Percentiles rank a stretch among this genome's conserved stretches.
Evolutionary conservation across 2,797 vertebrate species (phyloP).

Genomic region (Margarornis squamiger): DNA sequence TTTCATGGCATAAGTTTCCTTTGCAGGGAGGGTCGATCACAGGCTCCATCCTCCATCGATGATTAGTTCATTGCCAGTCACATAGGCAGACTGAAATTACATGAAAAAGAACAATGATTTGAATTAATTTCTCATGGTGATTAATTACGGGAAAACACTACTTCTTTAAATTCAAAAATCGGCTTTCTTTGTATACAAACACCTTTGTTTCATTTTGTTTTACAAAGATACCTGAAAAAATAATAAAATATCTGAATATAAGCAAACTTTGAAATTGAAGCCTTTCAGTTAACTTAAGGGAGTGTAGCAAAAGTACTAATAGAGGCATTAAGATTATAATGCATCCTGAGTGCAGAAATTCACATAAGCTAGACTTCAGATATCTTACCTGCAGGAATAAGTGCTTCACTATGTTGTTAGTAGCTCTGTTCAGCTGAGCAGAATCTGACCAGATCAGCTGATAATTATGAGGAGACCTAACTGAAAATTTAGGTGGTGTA

Average conservation of each 20-base stretch:
- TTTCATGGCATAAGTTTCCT: not conserved
- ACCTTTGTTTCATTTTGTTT: not conserved
- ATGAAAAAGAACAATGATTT: not conserved
- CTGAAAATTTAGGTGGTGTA: not conserved
- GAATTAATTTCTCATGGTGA: not conserved
- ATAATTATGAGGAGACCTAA: not conserved
- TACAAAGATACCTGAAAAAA: not conserved
- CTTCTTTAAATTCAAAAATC: not conserved
- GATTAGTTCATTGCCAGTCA: constrained; percentile 90
- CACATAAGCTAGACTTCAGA: not conserved
- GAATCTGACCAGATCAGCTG: not conserved
- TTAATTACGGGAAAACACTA: not conserved
- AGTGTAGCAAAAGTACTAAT: not conserved
- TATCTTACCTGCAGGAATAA: not conserved
- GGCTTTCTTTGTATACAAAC: not conserved
- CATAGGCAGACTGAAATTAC: constrained; percentile 85
- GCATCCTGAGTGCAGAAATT: not conserved
- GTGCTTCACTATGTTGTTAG: not conserved
- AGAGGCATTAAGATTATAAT: not conserved
- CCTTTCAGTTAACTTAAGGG: not conserved
- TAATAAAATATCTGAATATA: not conserved
- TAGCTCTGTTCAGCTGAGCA: not conserved
- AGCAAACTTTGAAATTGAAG: not conserved
- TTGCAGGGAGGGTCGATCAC: constrained; percentile 68
- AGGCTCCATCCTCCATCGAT: constrained; percentile 96